Base-by-base conservation (phyloP, 1,140 invertebrate genomes). In the Bombus confusus region DNA sequence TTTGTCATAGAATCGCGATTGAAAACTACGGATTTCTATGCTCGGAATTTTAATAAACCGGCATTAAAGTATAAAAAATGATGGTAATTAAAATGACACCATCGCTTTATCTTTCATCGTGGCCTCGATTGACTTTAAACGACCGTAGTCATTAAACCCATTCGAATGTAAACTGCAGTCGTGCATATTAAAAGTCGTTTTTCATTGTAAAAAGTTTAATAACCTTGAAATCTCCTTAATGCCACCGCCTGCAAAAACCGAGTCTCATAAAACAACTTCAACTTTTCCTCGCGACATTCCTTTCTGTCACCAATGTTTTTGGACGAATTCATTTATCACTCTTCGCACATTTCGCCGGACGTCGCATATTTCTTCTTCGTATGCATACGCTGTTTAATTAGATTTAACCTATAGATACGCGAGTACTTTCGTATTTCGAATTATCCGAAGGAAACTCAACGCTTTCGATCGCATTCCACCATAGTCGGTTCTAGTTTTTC, bases 51-150 rank as follows among this genome's bases (percentile, higher is more conserved):
- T 73, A 72, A 74, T 75, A 75, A 75, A 6, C 43, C 59, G 25
- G 75, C 25, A 31, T 64, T 64, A 59, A 18, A 9, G 34, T 25
- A 78, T 78, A 64, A 78, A 78, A 78, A 78, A 78, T 66, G 59
- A 64, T 28, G 28, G 37, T 37, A 78, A 78, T 78, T 78, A 78
- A 78, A 64, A 52, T 62, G 75, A 78, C 75, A 78, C 57, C 62
- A 64, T 37, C 75, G 37, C 37, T 41, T n/a, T 66, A 64, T 64
- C 57, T 78, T 78, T 25, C 28, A 78, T 78, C 75, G 75, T 78
- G 75, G 59, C 75, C 75, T 78, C 75, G 75, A 78, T 78, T 78
- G 75, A 78, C 75, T 78, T 78, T 64, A 78, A 78, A 78, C 75
- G 75, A 78, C 57, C 57, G 39, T 64, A 34, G 75, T 64, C 75